A percentile compares a stretch with the other conserved stretches of the same genome.
Conservation (phyloP, 2,113 vertebrate species). For the Chloropsis cyanopogon region DNA sequence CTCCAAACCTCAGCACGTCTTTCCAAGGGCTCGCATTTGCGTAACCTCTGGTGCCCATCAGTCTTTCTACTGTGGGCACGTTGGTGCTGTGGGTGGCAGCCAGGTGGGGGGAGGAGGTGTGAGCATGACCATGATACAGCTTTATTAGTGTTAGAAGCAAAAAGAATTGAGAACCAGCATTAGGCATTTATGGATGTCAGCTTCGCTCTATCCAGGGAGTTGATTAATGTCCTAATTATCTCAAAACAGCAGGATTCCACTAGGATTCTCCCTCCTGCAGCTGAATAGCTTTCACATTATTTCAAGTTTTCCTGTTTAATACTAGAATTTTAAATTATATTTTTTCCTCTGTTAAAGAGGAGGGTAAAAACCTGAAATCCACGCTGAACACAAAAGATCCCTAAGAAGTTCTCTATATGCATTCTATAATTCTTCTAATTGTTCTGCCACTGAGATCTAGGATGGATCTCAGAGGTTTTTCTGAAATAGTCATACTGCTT, state of each 20-base stretch:
- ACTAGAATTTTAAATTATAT: background rate
- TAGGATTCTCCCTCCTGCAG: conserved; percentile 29
- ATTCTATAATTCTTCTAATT: background rate
- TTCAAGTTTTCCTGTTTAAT: conserved; percentile 40
- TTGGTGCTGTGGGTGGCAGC: background rate
- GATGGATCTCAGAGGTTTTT: background rate
- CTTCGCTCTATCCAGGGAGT: background rate
- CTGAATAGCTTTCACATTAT: conserved; percentile 9
- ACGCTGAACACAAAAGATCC: background rate
- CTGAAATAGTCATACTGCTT: background rate
- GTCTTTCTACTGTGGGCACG: background rate
- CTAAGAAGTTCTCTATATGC: background rate
- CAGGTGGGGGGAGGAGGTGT: rapidly evolving
- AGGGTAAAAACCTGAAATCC: background rate
- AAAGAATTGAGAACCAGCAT: background rate
- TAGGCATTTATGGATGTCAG: conserved; percentile 21
- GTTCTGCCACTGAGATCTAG: background rate
- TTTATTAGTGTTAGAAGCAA: background rate
- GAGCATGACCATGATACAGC: background rate
- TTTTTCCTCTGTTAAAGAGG: background rate
- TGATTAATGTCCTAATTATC: conserved; percentile 61
- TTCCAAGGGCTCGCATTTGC: background rate
- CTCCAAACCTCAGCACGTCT: background rate
- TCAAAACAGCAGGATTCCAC: conserved; percentile 28
- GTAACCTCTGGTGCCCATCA: conserved; percentile 2